Evolutionary conservation across 2,888 invertebrate species (phyloP).

Genomic region (Maniola hyperantus): DNA sequence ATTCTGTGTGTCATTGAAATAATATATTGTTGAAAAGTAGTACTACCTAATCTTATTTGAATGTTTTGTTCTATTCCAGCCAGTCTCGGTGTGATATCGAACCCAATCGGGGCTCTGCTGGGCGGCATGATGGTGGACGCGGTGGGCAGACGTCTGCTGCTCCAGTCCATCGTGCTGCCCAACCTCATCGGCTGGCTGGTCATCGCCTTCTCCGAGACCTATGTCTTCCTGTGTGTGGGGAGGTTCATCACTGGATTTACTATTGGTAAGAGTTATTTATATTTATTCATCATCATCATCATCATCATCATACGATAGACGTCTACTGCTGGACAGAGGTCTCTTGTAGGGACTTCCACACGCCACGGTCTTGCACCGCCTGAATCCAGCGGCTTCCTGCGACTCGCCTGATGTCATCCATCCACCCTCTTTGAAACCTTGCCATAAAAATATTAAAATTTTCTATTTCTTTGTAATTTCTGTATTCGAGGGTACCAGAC

Average conservation of each 20-base stretch:
- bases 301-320: too few species aligned
- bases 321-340: too few species aligned
- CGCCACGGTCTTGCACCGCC: too few species aligned
- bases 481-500: too few species aligned
- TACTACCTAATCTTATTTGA: not conserved
- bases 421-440: too few species aligned
- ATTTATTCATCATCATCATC: too few species aligned
- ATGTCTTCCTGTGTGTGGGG: conserved; percentile 85
- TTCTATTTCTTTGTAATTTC: too few species aligned
- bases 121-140: conserved; percentile 87
- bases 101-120: conserved; percentile 86
- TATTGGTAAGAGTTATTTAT: conserved; percentile 71
- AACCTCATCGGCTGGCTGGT: conserved; percentile 87
- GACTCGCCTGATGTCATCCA: too few species aligned
- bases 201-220: conserved; percentile 84
- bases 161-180: conserved; percentile 86
- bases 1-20: too few species aligned
- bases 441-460: too few species aligned
- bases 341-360: too few species aligned
- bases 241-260: conserved; percentile 87
- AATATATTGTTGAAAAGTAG: not conserved
- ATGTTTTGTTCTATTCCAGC: conserved; percentile 65
- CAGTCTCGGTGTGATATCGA: conserved; percentile 87
- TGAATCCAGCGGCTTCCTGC: too few species aligned
- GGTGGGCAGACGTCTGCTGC: conserved; percentile 84